phyloP scores from a whole-genome alignment of 2,113 vertebrate species.

The Procavia capensis region DNA sequence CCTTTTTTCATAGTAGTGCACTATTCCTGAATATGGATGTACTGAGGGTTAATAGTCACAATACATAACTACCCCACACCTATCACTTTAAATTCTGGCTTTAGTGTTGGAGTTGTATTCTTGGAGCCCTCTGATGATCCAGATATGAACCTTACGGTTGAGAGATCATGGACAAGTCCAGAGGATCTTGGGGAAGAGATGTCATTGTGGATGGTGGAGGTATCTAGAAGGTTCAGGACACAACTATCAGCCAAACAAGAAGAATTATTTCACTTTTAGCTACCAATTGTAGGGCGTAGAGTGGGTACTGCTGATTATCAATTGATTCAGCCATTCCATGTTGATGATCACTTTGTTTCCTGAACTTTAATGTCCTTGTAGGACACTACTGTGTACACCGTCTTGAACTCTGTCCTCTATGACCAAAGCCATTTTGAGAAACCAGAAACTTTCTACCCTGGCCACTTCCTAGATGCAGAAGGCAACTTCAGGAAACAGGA shows the following conservation, averaged over 20 bases:
- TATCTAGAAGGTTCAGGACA: background rate
- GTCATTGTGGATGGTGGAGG: background rate
- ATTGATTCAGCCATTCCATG: background rate
- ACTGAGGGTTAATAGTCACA: background rate
- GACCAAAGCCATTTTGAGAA: slow-evolving; percentile 24
- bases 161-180: background rate
- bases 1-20: background rate
- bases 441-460: slow-evolving; percentile 24
- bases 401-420: slow-evolving; percentile 41
- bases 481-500: slow-evolving; percentile 18
- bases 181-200: background rate
- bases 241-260: background rate
- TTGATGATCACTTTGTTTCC: background rate
- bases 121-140: background rate
- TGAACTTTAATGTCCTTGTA: background rate
- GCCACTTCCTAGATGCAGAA: slow-evolving; percentile 50
- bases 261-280: background rate
- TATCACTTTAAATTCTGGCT: background rate
- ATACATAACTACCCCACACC: background rate
- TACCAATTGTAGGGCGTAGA: too few relatives aligned
- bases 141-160: background rate
- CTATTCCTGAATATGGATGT: background rate
- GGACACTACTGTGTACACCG: slow-evolving; percentile 28
- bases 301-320: background rate
- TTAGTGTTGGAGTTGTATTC: background rate